A percentile compares a stretch with the other conserved stretches of the same genome.
phyloP scores from a whole-genome alignment of 2,888 invertebrate species.

The Chrysolina oricalcia region DNA sequence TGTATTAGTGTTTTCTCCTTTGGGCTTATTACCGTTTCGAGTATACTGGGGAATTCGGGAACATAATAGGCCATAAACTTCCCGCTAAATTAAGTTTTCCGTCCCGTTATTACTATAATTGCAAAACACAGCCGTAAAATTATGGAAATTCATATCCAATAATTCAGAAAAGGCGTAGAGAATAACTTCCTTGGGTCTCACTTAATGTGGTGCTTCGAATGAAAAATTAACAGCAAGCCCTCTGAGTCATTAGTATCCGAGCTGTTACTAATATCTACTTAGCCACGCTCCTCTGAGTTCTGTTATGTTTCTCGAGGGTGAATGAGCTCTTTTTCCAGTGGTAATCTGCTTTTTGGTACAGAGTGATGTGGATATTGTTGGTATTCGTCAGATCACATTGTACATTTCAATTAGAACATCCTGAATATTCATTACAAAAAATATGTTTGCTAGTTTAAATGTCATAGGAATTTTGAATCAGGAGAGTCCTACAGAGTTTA shows the following conservation, averaged over 20 bases:
- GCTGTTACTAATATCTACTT: constrained; percentile 44
- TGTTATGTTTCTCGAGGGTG: not conserved
- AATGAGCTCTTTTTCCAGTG: no score
- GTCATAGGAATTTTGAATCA: no score
- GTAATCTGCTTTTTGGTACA: not conserved
- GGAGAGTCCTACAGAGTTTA: no score
- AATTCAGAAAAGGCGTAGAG: constrained; percentile 40
- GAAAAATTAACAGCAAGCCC: constrained; percentile 45
- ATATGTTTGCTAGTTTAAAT: no score
- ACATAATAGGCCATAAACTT: constrained; percentile 3
- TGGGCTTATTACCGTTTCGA: not conserved
- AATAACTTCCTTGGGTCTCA: constrained; percentile 45
- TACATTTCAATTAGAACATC: no score
- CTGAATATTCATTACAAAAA: no score
- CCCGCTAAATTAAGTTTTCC: not conserved
- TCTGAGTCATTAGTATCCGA: constrained; percentile 40
- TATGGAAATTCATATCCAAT: constrained; percentile 43
- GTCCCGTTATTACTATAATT: constrained; percentile 29
- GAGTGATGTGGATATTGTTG: no score
- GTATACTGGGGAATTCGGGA: not conserved
- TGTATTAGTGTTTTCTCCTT: no score
- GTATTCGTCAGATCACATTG: no score
- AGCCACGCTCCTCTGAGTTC: constrained; percentile 31
- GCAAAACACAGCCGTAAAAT: constrained; percentile 25
- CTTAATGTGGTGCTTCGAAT: constrained; percentile 44